Base-by-base conservation (phyloP, 2,888 invertebrate species). In the Folsomia candida region DNA sequence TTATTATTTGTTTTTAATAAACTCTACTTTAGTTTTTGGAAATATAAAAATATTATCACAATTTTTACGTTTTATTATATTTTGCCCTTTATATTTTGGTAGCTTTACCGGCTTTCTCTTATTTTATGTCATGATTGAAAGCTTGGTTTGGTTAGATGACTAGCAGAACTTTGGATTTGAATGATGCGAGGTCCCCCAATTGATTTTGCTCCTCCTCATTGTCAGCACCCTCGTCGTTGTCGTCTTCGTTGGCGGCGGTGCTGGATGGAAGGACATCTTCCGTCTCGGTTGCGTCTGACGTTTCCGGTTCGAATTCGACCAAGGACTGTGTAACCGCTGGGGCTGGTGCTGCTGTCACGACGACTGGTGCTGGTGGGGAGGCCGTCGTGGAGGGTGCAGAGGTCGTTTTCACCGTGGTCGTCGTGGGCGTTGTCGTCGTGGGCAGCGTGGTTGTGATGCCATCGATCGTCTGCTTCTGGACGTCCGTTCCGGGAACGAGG, bases 371-470 rank as follows among this genome's bases (percentile, higher is more conserved):
- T 61, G 1, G 28, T 4, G 66, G 2, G 4, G 62, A 26, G 1
- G 47, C 59, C 47, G 26, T 22, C 22, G 60, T 59, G 20, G 61
- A 22, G 25, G 63, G 26, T n/a, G 64, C 37, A n/a, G 28, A n/a
- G 2, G 66, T 66, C 11, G 54, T 66, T 20, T 59, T 60, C 1
- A 27, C 24, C 51, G 69, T 64, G 9, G 69, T 67, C 1, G 72
- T 59, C 6, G 57, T 62, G 27, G 68, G 22, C 4, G 69, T 66
- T 24, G 75, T 70, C 20, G 70, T 70, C 9, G 73, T 72, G 28
- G 73, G 72, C 28, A 73, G 63, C 6, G 68, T 68, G 51, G 65
- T 69, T 73, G 73, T 73, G n/a, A 70, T 70, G 25, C 72, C 73
- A 26, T 73, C 70, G 2, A 70, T 70, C n/a, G 68, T 24, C 20